Conservation (phyloP, 2,797 vertebrate species). For the Pipistrellus pygmaeus region DNA sequence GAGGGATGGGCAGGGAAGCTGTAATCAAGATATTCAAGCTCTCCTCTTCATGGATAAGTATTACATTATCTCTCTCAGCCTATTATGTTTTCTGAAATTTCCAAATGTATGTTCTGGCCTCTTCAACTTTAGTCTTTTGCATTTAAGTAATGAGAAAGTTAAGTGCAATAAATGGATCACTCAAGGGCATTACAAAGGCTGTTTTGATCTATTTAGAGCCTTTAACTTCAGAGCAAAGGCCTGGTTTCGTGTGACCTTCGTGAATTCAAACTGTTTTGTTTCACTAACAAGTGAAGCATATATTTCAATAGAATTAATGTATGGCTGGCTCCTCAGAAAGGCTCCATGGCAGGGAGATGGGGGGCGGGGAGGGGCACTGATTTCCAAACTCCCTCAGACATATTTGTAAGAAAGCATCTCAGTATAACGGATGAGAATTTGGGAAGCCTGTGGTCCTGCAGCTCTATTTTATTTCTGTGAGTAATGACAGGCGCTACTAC, state of each 20-base stretch:
- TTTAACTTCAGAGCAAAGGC: slow-evolving; percentile 86
- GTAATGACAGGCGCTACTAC: background rate
- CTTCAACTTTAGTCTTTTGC: slow-evolving; percentile 86
- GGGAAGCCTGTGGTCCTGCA: background rate
- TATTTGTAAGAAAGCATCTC: slow-evolving; percentile 29
- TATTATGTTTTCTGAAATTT: slow-evolving; percentile 86
- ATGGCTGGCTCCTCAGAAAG: slow-evolving; percentile 52
- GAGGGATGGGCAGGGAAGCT: slow-evolving; percentile 79
- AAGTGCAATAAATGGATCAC: slow-evolving; percentile 84
- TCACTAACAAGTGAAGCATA: slow-evolving; percentile 79
- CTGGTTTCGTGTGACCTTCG: slow-evolving; percentile 83
- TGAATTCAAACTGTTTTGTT: slow-evolving; percentile 81
- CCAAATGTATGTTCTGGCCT: slow-evolving; percentile 86
- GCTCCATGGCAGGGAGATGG: background rate
- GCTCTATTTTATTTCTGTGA: background rate
- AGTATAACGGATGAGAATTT: background rate
- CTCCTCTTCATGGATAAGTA: slow-evolving; percentile 80
- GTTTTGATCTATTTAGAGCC: slow-evolving; percentile 83
- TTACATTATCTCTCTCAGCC: slow-evolving; percentile 84
- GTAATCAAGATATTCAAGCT: slow-evolving; percentile 82
- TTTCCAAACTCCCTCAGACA: background rate
- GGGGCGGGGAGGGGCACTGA: background rate
- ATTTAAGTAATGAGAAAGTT: slow-evolving; percentile 86
- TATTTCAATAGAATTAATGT: slow-evolving; percentile 82
- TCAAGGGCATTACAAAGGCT: slow-evolving; percentile 84